Conservation (phyloP, 1,140 invertebrate species). For the Paramacrobiotus metropolitanus region DNA sequence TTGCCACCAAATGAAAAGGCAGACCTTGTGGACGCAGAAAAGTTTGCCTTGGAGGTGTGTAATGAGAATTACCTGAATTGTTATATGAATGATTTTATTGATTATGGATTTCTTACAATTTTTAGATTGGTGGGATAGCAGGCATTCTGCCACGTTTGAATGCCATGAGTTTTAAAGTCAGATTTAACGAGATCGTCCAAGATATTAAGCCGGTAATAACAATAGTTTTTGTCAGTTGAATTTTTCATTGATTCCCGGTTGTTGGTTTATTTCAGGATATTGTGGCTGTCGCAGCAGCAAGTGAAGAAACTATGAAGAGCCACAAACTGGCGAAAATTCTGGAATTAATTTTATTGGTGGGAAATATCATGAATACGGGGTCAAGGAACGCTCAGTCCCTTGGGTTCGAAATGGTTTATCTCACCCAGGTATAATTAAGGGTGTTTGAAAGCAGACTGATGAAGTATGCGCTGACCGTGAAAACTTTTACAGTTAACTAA, state of each 20-base stretch:
- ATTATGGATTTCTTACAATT: constrained; percentile 14
- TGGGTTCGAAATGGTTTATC: constrained; percentile 85
- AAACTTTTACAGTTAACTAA: constrained; percentile 42
- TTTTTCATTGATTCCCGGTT: constrained; percentile 7
- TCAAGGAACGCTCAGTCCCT: constrained; percentile 74
- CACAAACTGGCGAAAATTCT: constrained; percentile 69
- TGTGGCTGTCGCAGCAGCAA: constrained; percentile 75
- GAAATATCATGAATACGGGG: constrained; percentile 85
- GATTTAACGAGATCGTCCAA: constrained; percentile 49
- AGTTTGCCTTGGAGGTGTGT: constrained; percentile 72
- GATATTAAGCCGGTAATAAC: constrained; percentile 67
- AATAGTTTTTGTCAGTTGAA: constrained; percentile 2
- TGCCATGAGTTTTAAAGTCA: constrained; percentile 69
- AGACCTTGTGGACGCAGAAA: constrained; percentile 71
- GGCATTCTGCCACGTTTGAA: constrained; percentile 58
- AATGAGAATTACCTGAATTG: neutral
- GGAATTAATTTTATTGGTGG: constrained; percentile 63
- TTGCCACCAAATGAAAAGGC: constrained; percentile 48
- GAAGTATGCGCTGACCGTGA: neutral
- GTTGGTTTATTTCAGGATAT: constrained; percentile 38
- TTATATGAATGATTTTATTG: neutral
- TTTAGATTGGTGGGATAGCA: constrained; percentile 51
- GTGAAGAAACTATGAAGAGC: constrained; percentile 72
- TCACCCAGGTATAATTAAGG: constrained; percentile 90
- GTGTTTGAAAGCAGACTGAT: no score